Conservation (phyloP, 1,140 invertebrate genomes). For the Cydia strobilella region DNA sequence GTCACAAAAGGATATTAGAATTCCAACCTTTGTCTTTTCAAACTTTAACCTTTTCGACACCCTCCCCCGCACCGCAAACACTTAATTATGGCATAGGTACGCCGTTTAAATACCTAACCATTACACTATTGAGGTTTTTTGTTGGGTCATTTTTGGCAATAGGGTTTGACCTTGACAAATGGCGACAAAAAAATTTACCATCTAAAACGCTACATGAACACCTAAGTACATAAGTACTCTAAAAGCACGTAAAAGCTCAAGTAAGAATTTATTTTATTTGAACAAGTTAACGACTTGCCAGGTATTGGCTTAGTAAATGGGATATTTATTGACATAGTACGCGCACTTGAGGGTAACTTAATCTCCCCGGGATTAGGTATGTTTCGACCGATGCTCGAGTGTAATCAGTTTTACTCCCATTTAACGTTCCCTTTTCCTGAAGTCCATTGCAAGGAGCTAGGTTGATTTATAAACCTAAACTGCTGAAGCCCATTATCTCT, state of each 20-base stretch:
- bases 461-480: slow-evolving; percentile 2
- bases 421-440: slow-evolving; percentile 13
- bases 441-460: not conserved
- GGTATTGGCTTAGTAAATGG: slow-evolving; percentile 31
- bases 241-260: slow-evolving; percentile 7
- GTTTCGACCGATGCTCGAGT: slow-evolving; percentile 14
- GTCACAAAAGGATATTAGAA: too few relatives aligned
- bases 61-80: too few relatives aligned
- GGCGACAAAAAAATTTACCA: not conserved
- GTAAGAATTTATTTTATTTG: slow-evolving; percentile 27
- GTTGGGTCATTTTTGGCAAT: too few relatives aligned
- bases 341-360: slow-evolving; percentile 25
- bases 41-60: too few relatives aligned
- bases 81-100: too few relatives aligned
- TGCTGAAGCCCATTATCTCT: not conserved
- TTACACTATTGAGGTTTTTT: too few relatives aligned
- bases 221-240: not conserved
- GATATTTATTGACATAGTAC: slow-evolving; percentile 30
- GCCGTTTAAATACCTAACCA: too few relatives aligned
- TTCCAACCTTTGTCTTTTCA: too few relatives aligned
- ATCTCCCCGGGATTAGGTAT: slow-evolving; percentile 26
- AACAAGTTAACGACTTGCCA: slow-evolving; percentile 28
- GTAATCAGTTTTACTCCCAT: slow-evolving; percentile 26
- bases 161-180: too few relatives aligned
- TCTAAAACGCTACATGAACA: not conserved